These are phyloP conservation scores for Drosophila mojavensis DNA, from an alignment of 1,140 invertebrate species.

Conservation along the genomic window DNA sequence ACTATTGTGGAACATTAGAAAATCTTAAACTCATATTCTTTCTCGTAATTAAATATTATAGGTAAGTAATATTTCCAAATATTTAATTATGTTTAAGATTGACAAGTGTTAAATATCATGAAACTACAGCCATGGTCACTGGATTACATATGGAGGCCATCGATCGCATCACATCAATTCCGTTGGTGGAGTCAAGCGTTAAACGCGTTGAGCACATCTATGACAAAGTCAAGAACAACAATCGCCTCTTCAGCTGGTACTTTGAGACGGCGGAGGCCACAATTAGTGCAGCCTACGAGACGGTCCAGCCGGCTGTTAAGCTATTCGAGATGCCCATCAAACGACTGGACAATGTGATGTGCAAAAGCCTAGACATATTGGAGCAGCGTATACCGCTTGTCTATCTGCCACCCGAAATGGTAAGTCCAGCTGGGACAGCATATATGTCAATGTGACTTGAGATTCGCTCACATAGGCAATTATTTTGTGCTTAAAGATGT, in stretches of 20 bases:
- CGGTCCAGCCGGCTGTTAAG: conserved; percentile 88
- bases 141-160: conserved; percentile 87
- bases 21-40: not conserved
- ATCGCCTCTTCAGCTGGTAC: conserved; percentile 88
- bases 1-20: not conserved
- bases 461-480: conserved; percentile 56
- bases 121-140: conserved; percentile 64
- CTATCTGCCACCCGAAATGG: conserved; percentile 90
- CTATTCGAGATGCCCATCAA: conserved; percentile 88
- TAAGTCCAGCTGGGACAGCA: conserved; percentile 83
- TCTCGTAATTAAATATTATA: conserved; percentile 40
- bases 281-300: conserved; percentile 87
- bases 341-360: conserved; percentile 90
- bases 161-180: conserved; percentile 88
- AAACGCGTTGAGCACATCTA: conserved; percentile 89
- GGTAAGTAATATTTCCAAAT: conserved; percentile 33
- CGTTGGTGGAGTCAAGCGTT: conserved; percentile 89
- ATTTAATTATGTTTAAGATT: not conserved
- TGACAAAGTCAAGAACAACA: conserved; percentile 87
- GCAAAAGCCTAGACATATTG: conserved; percentile 90
- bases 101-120: not conserved
- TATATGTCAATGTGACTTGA: conserved; percentile 8
- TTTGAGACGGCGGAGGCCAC: conserved; percentile 89
- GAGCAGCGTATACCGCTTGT: conserved; percentile 91
- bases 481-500: conserved; percentile 86